A percentile compares a stretch with the other conserved stretches of the same genome.
Conservation (phyloP, 2,888 invertebrate species). For the Dolichomitus sp. region DNA sequence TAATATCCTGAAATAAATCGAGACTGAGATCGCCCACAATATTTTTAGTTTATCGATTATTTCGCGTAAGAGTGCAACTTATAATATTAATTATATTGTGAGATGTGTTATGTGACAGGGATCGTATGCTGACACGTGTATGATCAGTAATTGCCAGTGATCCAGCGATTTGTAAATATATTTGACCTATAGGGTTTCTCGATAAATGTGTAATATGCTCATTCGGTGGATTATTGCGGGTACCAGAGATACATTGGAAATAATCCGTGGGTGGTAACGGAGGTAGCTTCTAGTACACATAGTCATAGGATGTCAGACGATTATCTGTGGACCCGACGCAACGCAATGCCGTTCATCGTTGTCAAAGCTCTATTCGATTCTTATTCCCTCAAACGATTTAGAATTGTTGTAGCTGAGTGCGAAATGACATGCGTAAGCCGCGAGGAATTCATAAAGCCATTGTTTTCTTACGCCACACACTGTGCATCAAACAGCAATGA, state of each 20-base stretch:
- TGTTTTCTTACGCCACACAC: conserved; percentile 66
- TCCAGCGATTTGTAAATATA: conserved; percentile 64
- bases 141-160: conserved; percentile 50
- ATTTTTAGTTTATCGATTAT: too few species aligned
- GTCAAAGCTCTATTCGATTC: conserved; percentile 46
- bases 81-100: conserved; percentile 1
- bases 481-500: conserved; percentile 3
- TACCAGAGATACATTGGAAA: conserved; percentile 20
- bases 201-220: conserved; percentile 56
- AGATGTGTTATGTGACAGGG: conserved; percentile 23
- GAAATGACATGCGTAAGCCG: conserved; percentile 69
- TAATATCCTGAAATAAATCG: too few species aligned
- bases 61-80: too few species aligned
- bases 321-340: conserved; percentile 28
- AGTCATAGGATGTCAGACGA: conserved; percentile 40
- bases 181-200: conserved; percentile 65
- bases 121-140: conserved; percentile 9
- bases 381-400: conserved; percentile 45
- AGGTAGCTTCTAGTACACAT: conserved; percentile 28
- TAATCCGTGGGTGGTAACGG: conserved; percentile 62
- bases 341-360: conserved; percentile 59
- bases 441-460: conserved; percentile 71
- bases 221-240: conserved; percentile 46
- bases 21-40: too few species aligned
- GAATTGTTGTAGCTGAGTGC: conserved; percentile 58